Conservation (phyloP, 2,113 vertebrate species). For the Gallinago media region DNA sequence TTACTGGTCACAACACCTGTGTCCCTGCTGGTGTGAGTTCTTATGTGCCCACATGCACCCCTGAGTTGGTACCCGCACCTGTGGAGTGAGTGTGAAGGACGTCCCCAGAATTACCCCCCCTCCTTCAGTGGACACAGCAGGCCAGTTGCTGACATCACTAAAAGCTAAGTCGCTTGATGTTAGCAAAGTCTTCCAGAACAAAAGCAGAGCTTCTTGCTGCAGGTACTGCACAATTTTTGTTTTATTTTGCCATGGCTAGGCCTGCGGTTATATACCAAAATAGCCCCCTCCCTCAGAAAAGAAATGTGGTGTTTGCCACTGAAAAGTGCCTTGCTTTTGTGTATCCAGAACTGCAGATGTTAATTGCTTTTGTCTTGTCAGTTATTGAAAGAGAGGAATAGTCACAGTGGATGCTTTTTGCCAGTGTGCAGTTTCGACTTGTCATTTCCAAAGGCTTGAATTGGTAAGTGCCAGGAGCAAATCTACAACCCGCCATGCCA, state of each 20-base stretch:
- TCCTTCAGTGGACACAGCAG: rapidly evolving
- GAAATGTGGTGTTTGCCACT: not conserved
- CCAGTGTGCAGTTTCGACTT: not conserved
- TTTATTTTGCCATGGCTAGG: not conserved
- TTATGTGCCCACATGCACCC: rapidly evolving
- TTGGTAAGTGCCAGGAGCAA: conserved; percentile 4
- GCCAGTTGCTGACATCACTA: not conserved
- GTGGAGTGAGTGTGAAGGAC: not conserved
- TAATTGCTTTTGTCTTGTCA: not conserved
- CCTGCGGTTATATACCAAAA: not conserved
- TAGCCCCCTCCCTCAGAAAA: not conserved
- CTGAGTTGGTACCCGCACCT: not conserved
- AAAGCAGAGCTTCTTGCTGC: not conserved
- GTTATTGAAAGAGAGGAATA: conserved; percentile 6
- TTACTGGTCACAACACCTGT: not conserved
- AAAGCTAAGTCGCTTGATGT: not conserved
- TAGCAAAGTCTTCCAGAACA: not conserved
- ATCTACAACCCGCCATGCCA: not conserved
- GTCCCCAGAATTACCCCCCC: not conserved
- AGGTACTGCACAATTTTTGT: not conserved
- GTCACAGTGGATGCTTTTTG: not conserved
- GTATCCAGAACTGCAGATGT: not conserved
- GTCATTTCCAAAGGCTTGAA: not conserved
- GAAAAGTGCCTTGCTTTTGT: not conserved
- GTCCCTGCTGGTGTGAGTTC: not conserved